Evolutionary conservation across 2,113 vertebrate genomes (phyloP), one percentile per base, ranked within the genome.

Genomic region (Hoplias malabaricus): DNA sequence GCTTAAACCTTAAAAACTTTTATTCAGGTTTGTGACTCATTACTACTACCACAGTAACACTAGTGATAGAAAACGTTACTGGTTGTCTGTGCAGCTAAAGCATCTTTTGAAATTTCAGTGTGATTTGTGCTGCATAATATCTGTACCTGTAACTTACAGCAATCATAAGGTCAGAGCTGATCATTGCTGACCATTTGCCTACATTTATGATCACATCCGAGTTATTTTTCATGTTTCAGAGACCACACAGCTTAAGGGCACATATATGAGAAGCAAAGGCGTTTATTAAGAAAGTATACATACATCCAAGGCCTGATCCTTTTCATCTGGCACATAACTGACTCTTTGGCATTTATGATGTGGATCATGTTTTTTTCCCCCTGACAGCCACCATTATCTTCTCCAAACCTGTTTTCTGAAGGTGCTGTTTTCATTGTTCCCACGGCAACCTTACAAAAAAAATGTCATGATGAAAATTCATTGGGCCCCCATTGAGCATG

Each of bases 351-450:
- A 68, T 73, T 73, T 27, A 68, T 23, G 75, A 59, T 67, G 36
- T 68, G 36, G 50, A 43, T 76, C 62, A 68, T 78, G 61, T 54
- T 82, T 76, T 76, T 23, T n/a, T n/a, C n/a, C n/a, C n/a, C 21
- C n/a, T 27, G 50, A 57, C 77, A 62, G 71, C 21, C 67, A 59
- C 72, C 13, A 70, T 78, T 71, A 59, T 63, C 59, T 70, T 78
- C 69, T 70, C 67, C 63, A 80, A 71, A 69, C 68, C 77, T 83
- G 75, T 73, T 78, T 77, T 78, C 68, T 42, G 48, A 67, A 76
- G 77, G 66, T 71, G 68, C 69, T 83, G 81, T 83, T 83, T 83
- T 73, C 63, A 83, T 80, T 83, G 81, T 80, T 83, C 77, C 81
- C 81, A 83, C 61, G 73, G 75, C 78, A 83, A 83, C 81, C 79